A percentile compares a stretch with the other conserved stretches of the same genome.
These are phyloP conservation scores for Pogonomyrmex californicus DNA, from an alignment of 1,140 invertebrate genomes.

Conservation along the genomic window DNA sequence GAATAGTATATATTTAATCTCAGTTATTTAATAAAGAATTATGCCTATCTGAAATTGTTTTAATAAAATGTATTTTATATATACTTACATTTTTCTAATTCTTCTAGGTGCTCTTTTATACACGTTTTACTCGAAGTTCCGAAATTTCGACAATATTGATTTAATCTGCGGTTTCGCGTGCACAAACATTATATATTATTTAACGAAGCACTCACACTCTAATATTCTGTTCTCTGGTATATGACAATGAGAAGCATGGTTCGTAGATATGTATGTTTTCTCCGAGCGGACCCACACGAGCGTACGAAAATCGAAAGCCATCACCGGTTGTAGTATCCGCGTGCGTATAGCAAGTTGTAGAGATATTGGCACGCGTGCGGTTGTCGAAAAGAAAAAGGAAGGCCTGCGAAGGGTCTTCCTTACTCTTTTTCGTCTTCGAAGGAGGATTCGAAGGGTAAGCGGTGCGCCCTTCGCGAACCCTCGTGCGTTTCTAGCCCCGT, in stretches of 20 bases:
- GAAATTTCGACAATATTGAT: constrained; percentile 28
- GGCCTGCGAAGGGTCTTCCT: constrained; percentile 23
- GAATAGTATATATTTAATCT: neutral
- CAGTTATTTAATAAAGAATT: neutral
- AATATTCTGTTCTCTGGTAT: constrained; percentile 23
- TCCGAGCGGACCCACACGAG: constrained; percentile 19
- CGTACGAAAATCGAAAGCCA: constrained; percentile 76
- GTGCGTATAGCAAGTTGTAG: constrained; percentile 56
- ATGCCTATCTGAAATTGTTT: neutral
- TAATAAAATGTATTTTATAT: neutral
- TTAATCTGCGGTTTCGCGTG: neutral
- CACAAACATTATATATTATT: constrained; percentile 46
- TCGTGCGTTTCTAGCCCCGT: constrained; percentile 35
- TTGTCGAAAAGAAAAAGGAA: constrained; percentile 62
- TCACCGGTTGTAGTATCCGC: constrained; percentile 46
- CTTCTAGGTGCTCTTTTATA: neutral
- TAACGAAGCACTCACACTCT: constrained; percentile 14
- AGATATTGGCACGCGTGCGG: constrained; percentile 71
- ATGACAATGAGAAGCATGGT: neutral
- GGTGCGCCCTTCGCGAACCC: constrained; percentile 54
- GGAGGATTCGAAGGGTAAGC: constrained; percentile 67
- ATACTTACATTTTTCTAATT: neutral
- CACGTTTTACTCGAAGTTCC: neutral
- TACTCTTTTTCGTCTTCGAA: constrained; percentile 50
- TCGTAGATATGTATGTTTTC: constrained; percentile 34